Evolutionary conservation across 2,888 invertebrate genomes (phyloP).

Genomic region (Philonicus albiceps): DNA sequence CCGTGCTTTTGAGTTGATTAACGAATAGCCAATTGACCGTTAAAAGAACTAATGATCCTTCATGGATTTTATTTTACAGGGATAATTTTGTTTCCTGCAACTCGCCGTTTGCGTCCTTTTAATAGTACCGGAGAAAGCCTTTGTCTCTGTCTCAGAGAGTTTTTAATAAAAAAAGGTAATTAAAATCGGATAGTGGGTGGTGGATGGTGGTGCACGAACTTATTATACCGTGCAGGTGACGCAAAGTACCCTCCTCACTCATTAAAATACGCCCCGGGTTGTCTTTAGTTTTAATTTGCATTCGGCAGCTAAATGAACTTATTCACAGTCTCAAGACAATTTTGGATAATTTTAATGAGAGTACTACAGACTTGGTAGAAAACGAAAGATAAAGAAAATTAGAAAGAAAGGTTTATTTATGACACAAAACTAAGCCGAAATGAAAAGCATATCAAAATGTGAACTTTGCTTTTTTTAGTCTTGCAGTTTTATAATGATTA

Average conservation of each 20-base stretch:
- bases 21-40: constrained; percentile 31
- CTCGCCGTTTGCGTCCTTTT: not conserved
- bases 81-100: constrained; percentile 22
- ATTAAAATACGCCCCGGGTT: not conserved
- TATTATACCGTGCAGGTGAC: not conserved
- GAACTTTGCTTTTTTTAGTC: not conserved
- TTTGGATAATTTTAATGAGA: not conserved
- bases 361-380: not conserved
- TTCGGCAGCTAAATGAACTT: not conserved
- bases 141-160: not conserved
- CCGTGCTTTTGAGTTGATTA: constrained; percentile 18
- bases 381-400: not conserved
- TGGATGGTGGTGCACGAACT: not conserved
- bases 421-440: not conserved
- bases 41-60: constrained; percentile 19
- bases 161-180: not conserved
- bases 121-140: not conserved
- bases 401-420: not conserved
- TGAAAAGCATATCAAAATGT: no score
- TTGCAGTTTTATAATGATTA: not conserved
- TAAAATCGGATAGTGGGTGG: not conserved
- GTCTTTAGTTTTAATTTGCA: not conserved
- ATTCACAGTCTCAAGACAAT: not conserved
- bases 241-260: not conserved
- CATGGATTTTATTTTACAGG: not conserved